Conservation (phyloP, 2,797 vertebrate genomes). For the Poeciliopsis infans region DNA sequence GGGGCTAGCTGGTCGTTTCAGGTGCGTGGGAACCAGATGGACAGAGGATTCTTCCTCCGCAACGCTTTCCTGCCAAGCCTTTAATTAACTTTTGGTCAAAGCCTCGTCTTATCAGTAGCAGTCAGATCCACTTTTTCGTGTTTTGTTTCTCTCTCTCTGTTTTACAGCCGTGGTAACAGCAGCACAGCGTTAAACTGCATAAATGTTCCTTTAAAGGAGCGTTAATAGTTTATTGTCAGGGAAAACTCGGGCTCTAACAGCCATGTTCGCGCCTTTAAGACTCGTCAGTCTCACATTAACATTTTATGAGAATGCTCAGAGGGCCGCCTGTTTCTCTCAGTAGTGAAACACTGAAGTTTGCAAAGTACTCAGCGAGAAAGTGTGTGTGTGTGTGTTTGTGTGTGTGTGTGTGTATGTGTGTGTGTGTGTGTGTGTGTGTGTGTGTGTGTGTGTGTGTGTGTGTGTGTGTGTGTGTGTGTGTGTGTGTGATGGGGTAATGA, state of each 20-base stretch:
- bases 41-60: conserved; percentile 51
- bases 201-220: not conserved
- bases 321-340: conserved; percentile 22
- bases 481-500: conserved; percentile 11
- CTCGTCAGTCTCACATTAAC: conserved; percentile 43
- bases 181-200: not conserved
- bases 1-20: conserved; percentile 38
- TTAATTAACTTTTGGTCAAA: conserved; percentile 65
- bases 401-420: not conserved
- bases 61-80: conserved; percentile 55
- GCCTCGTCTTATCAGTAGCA: conserved; percentile 50
- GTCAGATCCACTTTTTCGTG: conserved; percentile 16
- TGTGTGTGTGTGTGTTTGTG: not conserved
- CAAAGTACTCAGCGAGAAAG: conserved; percentile 12
- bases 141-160: not conserved
- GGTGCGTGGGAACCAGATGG: conserved; percentile 61
- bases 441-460: not conserved
- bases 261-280: not conserved
- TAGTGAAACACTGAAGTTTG: conserved; percentile 1
- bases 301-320: conserved; percentile 43
- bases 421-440: not conserved
- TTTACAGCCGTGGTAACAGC: not conserved
- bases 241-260: not conserved
- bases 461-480: not conserved
- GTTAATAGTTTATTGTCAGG: not conserved